Evolutionary conservation across 2,113 vertebrate genomes (phyloP), one percentile per base, ranked within the genome.

Genomic region (Pandion haliaetus): DNA sequence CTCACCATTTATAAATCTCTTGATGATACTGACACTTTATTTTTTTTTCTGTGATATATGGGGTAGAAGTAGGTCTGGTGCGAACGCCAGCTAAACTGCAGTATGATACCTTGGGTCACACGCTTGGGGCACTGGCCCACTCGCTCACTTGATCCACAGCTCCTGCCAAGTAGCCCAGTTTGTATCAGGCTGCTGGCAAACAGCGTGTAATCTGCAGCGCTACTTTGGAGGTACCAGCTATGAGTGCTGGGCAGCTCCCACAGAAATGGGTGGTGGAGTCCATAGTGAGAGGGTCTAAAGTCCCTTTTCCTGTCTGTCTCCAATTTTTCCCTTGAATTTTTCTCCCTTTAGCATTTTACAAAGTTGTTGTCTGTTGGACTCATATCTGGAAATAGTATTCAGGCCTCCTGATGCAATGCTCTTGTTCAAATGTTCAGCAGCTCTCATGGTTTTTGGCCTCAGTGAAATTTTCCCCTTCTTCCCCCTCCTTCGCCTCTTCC

Each of bases 1-100:
- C 90, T 86, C 9, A 0, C 47, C 61, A 81, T 57, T 95, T 93
- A 86, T 86, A 95, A 95, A 93, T 58, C 92, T 90, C 79, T 52
- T 62, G 88, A 57, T 71, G 83, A 71, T 93, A 38, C 91, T 71
- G 88, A 61, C 59, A 17, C 52, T 62, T 88, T 12, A 2, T 19
- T n/a, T 71, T 32, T 58, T 36, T 10, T 28, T 61, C 59, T 47
- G 10, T 90, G 54, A 62, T 81, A 40, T 47, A 83, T 73, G 71
- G 14, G 59, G 28, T 40, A 92, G 71, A 70, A 76, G 62, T 26
- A 90, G 63, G 54, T 81, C 72, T 90, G 77, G 47, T 72, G 63
- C 3, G 3, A 74, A 74, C 74, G 59, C 59, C 69, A 42, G 16
- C 47, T 59, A 13, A 55, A 5, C 32, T 63, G 83, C 52, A 31